phyloP scores from a whole-genome alignment of 2,797 vertebrate species.

The Monodelphis domestica region DNA sequence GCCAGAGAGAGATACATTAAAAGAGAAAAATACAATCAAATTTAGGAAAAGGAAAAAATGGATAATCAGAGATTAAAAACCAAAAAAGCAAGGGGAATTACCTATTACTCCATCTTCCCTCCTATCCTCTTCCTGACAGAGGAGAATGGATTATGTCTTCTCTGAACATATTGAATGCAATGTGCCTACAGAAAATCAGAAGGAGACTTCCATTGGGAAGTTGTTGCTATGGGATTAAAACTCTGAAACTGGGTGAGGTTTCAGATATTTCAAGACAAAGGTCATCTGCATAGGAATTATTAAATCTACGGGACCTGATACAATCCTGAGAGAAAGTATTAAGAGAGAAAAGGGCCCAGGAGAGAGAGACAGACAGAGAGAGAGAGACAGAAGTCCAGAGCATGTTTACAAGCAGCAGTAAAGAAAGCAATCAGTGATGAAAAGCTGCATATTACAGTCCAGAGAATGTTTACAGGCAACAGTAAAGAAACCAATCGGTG shows the following conservation, averaged over 20 bases:
- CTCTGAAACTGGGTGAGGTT: not conserved
- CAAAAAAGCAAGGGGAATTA: no score
- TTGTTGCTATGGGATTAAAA: not conserved
- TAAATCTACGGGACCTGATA: not conserved
- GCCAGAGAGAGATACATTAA: no score
- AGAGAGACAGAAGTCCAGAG: not conserved
- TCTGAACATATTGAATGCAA: not conserved
- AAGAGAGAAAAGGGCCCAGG: no score
- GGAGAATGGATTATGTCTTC: not conserved
- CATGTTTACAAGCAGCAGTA: not conserved
- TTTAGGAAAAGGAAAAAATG: no score
- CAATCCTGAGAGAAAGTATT: not conserved
- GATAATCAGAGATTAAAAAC: no score
- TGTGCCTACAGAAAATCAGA: not conserved
- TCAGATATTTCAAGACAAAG: not conserved
- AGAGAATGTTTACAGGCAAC: not conserved
- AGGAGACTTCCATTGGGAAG: not conserved
- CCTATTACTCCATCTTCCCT: no score
- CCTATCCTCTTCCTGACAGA: no score
- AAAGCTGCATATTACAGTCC: not conserved
- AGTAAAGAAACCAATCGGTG: not conserved
- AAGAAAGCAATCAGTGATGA: not conserved
- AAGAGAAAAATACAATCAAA: no score
- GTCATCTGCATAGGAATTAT: not conserved
- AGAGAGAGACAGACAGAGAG: not conserved